Base-by-base conservation (phyloP, 2,888 invertebrate species). In the Brenthis daphne region DNA sequence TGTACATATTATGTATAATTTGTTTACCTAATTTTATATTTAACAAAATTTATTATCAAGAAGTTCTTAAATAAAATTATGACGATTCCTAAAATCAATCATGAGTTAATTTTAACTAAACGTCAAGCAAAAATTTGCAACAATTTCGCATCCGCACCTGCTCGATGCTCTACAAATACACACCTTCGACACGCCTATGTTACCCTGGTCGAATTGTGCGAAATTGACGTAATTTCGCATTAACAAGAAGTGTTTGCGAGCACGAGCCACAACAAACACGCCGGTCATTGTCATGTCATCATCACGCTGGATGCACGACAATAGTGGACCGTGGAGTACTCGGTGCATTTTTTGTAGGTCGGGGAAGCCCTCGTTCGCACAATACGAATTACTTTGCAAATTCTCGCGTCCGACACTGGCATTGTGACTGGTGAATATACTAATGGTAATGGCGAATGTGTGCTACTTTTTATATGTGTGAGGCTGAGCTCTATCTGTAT, bases 171-270 rank as follows among this genome's bases (percentile, higher is more conserved):
- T n/a, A 56, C 5, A 0, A 37, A 11, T 76, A 82, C 79, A 78
- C 74, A 83, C 76, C 80, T 85, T 83, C 79, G 80, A 54, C 61
- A 72, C 69, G 74, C 68, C 83, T 74, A 83, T 92, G 78, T 74
- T 80, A 77, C 81, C 90, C 88, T 90, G 78, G 89, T 92, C 90
- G 83, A 86, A 86, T 89, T 92, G 91, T 92, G 92, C 92, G 91
- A 92, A 92, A 85, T 87, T 87, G 87, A 87, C 88, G 90, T 88
- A 90, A 90, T 86, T 86, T 83, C 80, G 82, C 81, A 82, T 81
- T 83, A 81, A 82, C 77, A 29, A 83, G 16, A 80, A 79, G 77
- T 75, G 74, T 69, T 79, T 85, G 61, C 56, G 50, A 47, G 86
- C 90, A 87, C 91, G 89, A 83, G 89, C 85, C 85, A 74, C 74